phyloP scores from a whole-genome alignment of 92 coral and sea anemone genomes.

The Palythoa grandis region DNA sequence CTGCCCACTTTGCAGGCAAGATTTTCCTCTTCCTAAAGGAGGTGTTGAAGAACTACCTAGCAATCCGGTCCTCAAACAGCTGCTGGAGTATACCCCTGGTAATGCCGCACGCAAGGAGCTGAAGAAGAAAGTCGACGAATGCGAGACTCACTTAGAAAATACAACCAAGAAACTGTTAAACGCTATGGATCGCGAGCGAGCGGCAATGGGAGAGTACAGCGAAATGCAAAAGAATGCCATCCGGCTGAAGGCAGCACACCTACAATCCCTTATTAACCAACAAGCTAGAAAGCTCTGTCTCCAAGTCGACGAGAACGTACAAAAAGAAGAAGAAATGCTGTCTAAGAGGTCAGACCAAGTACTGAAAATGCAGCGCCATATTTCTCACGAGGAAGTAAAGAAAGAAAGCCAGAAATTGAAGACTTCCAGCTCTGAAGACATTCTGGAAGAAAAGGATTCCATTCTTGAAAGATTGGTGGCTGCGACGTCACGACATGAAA shows the following conservation, averaged over 20 bases:
- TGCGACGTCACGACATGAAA: slow-evolving; percentile 7
- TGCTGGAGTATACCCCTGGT: slow-evolving; percentile 16
- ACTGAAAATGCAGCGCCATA: not conserved
- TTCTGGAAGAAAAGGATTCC: slow-evolving; percentile 23
- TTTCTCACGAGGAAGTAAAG: slow-evolving; percentile 2
- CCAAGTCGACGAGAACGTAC: slow-evolving; percentile 20
- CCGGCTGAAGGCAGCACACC: slow-evolving; percentile 11
- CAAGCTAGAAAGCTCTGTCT: slow-evolving; percentile 20
- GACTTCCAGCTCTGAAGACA: slow-evolving; percentile 7
- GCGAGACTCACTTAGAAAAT: not conserved
- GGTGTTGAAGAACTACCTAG: slow-evolving; percentile 14
- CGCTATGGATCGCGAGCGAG: not conserved
- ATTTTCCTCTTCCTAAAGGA: slow-evolving; percentile 28
- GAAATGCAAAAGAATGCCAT: slow-evolving; percentile 19
- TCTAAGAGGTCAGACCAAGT: not conserved
- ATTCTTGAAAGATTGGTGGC: slow-evolving; percentile 13
- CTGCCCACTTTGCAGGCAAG: slow-evolving; percentile 25
- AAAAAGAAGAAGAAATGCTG: not conserved
- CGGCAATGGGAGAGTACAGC: not conserved
- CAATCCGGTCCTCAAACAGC: slow-evolving; percentile 16
- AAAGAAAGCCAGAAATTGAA: slow-evolving; percentile 17
- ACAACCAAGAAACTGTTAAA: not conserved
- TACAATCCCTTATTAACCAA: not conserved
- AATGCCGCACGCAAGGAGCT: slow-evolving; percentile 16
- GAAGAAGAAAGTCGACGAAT: slow-evolving; percentile 1